A percentile compares a stretch with the other conserved stretches of the same genome.
Conservation (phyloP, 2,113 vertebrate species). For the Dicaeum eximium region DNA sequence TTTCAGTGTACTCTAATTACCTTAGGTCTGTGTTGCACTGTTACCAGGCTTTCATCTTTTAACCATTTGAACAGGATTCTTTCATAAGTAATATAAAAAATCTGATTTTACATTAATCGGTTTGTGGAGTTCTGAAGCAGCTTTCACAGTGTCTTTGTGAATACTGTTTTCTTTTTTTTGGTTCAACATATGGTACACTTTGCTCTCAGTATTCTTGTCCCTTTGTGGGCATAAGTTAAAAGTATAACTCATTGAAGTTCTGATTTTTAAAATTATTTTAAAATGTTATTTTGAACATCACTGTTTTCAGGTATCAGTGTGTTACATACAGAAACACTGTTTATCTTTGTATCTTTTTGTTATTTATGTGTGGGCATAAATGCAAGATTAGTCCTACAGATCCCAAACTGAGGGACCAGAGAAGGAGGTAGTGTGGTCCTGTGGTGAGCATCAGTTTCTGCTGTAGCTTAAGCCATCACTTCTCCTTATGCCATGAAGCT, state of each 20-base stretch:
- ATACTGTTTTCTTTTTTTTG: background rate
- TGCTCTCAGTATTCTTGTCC: background rate
- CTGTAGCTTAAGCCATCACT: background rate
- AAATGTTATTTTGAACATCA: background rate
- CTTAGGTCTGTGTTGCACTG: background rate
- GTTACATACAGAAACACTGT: background rate
- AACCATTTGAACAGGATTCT: slow-evolving; percentile 1
- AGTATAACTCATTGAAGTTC: background rate
- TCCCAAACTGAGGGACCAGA: background rate
- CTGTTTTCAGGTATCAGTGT: background rate
- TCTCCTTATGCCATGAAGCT: background rate
- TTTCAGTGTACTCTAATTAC: slow-evolving; percentile 20
- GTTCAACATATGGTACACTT: background rate
- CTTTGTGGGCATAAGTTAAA: background rate
- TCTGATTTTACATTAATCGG: background rate
- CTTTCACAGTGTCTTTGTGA: background rate
- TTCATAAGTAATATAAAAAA: background rate
- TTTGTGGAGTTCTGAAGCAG: background rate
- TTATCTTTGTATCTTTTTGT: background rate
- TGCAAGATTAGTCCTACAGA: background rate
- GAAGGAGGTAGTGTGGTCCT: background rate
- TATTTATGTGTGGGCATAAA: background rate
- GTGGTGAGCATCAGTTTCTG: background rate
- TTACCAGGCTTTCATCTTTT: slow-evolving; percentile 32
- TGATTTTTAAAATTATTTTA: background rate